A percentile compares a stretch with the other conserved stretches of the same genome.
Evolutionary conservation across 2,797 vertebrate species (phyloP).

Genomic region (Sebastes matsubarae): DNA sequence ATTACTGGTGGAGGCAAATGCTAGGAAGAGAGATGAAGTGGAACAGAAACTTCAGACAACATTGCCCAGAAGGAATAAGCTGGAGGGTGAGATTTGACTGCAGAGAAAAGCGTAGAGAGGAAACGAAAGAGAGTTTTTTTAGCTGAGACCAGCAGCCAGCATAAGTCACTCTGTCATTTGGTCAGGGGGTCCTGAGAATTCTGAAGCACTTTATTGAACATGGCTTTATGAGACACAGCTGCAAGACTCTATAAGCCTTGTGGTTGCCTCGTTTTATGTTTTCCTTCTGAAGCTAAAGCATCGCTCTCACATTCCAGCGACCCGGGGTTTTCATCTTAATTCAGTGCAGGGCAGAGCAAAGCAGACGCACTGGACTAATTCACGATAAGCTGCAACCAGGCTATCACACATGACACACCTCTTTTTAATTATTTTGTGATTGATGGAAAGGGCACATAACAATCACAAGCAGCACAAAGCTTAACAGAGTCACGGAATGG

Average conservation of each 20-base stretch:
- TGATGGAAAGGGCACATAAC: not conserved
- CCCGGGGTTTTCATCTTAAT: constrained; percentile 1
- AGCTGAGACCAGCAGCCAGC: constrained; percentile 29
- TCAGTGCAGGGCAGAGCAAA: not conserved
- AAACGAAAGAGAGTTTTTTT: constrained; percentile 38
- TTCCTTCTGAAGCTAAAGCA: constrained; percentile 7
- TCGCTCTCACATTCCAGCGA: not conserved
- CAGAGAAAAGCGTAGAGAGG: constrained; percentile 18
- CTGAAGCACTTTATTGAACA: constrained; percentile 40
- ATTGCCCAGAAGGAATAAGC: constrained; percentile 47
- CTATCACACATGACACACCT: constrained; percentile 4
- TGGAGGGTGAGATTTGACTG: constrained; percentile 45
- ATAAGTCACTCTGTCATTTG: constrained; percentile 39
- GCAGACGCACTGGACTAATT: not conserved
- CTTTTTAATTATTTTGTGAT: constrained; percentile 7
- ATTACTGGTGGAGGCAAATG: constrained; percentile 60
- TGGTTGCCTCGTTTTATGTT: constrained; percentile 10
- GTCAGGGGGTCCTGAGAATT: constrained; percentile 30
- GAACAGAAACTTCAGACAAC: constrained; percentile 63
- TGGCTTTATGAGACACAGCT: constrained; percentile 30
- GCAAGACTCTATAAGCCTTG: constrained; percentile 5
- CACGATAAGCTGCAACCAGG: not conserved
- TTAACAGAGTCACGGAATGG: not conserved
- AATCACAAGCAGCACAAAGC: not conserved
- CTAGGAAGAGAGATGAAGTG: constrained; percentile 54